Evolutionary conservation across 2,888 invertebrate genomes (phyloP).

Genomic region (Taenaris catops): DNA sequence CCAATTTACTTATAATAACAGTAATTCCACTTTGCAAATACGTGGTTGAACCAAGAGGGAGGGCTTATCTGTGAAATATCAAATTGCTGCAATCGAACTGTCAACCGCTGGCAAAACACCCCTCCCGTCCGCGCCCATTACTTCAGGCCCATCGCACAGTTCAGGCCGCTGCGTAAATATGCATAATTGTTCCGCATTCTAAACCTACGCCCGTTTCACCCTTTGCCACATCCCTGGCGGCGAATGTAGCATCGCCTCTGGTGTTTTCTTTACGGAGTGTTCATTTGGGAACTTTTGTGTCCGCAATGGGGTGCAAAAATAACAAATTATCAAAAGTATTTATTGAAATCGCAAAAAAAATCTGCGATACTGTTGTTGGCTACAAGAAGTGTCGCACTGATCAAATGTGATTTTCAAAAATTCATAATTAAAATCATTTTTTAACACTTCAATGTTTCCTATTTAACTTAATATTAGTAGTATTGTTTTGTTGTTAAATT

Average conservation of each 20-base stretch:
- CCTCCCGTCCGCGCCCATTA: constrained; percentile 49
- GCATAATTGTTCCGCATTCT: constrained; percentile 48
- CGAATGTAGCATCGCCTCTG: constrained; percentile 3
- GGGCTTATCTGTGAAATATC: constrained; percentile 20
- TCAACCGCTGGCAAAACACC: constrained; percentile 32
- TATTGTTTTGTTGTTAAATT: too few species aligned
- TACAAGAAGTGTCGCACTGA: too few species aligned
- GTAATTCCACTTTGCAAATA: constrained; percentile 1
- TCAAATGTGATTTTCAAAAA: too few species aligned
- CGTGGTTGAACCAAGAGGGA: constrained; percentile 3
- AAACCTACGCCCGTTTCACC: constrained; percentile 26
- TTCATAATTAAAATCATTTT: too few species aligned
- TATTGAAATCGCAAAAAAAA: constrained; percentile 3
- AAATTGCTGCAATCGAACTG: constrained; percentile 24
- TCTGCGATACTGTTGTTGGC: too few species aligned
- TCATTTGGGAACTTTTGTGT: constrained; percentile 24
- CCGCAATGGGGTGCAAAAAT: background rate
- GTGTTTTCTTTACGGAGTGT: constrained; percentile 23
- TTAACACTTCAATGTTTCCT: too few species aligned
- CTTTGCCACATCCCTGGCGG: constrained; percentile 13
- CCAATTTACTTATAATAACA: constrained; percentile 6
- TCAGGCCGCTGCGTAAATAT: constrained; percentile 56
- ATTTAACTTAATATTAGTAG: too few species aligned
- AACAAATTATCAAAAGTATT: background rate
- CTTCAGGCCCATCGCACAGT: constrained; percentile 51